phyloP scores from a whole-genome alignment of 2,797 vertebrate genomes.

The Rhabdomys pumilio region DNA sequence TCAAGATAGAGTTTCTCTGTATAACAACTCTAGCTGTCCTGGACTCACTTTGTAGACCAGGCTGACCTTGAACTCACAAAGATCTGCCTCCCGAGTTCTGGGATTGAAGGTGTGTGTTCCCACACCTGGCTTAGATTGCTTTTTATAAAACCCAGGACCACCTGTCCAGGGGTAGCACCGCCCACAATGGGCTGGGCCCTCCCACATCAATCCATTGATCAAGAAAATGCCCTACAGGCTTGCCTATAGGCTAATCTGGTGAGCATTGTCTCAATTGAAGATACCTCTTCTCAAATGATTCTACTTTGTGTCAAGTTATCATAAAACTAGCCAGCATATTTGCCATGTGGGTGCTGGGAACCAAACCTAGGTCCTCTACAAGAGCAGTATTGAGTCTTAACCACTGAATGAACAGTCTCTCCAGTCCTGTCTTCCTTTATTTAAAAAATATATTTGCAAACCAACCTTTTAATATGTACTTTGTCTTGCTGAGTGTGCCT shows the following conservation, averaged over 20 bases:
- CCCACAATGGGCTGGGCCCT: not conserved
- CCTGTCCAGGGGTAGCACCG: not conserved
- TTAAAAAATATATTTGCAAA: not conserved
- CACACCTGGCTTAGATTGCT: not conserved
- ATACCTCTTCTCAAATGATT: not conserved
- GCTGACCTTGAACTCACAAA: not conserved
- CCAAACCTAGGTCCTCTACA: not conserved
- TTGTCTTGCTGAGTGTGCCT: slow-evolving; percentile 33
- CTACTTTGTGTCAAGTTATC: not conserved
- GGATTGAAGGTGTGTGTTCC: not conserved
- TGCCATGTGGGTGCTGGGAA: not conserved
- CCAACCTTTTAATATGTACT: slow-evolving; percentile 27
- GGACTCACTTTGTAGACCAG: not conserved
- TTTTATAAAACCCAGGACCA: not conserved
- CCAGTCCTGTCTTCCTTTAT: not conserved
- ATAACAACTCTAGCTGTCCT: not conserved
- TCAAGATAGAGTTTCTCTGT: not conserved
- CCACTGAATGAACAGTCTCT: not conserved
- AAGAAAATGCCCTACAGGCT: not conserved
- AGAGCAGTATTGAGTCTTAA: not conserved
- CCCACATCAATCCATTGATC: not conserved
- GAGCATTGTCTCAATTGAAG: not conserved
- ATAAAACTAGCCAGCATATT: not conserved
- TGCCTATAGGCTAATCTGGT: not conserved
- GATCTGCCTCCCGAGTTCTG: not conserved